Percentiles rank a stretch among this genome's conserved stretches.
phyloP scores from a whole-genome alignment of 2,888 invertebrate species.

The Cephus pygmeus region DNA sequence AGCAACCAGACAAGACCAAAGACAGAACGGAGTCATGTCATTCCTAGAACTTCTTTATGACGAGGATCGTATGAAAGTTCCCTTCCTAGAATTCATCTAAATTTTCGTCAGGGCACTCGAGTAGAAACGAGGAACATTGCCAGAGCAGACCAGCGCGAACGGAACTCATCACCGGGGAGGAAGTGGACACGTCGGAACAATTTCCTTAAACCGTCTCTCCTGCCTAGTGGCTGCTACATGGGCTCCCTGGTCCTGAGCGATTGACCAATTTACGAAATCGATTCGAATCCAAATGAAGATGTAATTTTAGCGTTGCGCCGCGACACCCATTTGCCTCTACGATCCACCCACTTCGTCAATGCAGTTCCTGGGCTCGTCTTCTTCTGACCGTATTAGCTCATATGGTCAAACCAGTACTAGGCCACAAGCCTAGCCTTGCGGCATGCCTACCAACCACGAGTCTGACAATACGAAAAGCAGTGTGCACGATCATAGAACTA shows the following conservation, averaged over 20 bases:
- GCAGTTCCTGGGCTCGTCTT: neutral
- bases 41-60: neutral
- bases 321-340: neutral
- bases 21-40: neutral
- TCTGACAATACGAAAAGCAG: neutral
- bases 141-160: conserved; percentile 28
- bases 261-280: conserved; percentile 64
- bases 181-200: conserved; percentile 66
- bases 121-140: neutral
- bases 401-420: neutral
- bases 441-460: neutral
- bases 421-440: neutral
- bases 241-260: conserved; percentile 47
- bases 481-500: neutral
- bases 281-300: conserved; percentile 52
- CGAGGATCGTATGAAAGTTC: neutral
- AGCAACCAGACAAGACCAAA: neutral
- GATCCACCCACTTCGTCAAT: neutral
- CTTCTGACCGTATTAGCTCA: neutral
- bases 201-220: conserved; percentile 57
- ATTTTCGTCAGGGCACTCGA: neutral
- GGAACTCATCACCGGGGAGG: conserved; percentile 65
- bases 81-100: neutral
- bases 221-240: conserved; percentile 6
- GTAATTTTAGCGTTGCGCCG: conserved; percentile 12